A percentile compares a stretch with the other conserved stretches of the same genome.
Evolutionary conservation across 1,140 invertebrate genomes (phyloP).

Genomic region (Danaus melanippus): DNA sequence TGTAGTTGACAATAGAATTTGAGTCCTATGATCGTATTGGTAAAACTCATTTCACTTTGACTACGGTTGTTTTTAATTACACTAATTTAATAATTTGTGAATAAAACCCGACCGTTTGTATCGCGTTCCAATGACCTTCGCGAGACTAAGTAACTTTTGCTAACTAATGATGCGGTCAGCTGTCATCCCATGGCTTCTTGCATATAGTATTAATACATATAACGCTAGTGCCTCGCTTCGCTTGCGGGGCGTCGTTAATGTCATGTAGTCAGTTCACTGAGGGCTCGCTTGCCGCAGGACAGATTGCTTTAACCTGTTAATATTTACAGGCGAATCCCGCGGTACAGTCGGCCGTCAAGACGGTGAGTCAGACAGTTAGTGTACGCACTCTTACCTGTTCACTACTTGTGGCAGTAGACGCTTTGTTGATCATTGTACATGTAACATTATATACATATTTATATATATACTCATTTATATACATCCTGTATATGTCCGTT

Average conservation of each 20-base stretch:
- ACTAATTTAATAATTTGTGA: too few relatives aligned
- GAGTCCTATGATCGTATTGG: too few relatives aligned
- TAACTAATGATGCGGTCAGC: not conserved
- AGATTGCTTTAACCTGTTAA: slow-evolving; percentile 56
- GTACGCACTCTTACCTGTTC: slow-evolving; percentile 30
- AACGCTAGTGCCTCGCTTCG: too few relatives aligned
- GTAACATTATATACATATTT: too few relatives aligned
- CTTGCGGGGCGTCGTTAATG: slow-evolving; percentile 1
- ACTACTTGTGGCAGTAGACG: slow-evolving; percentile 35
- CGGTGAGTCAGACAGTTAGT: slow-evolving; percentile 74
- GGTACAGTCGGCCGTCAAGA: slow-evolving; percentile 86
- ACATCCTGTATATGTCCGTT: too few relatives aligned
- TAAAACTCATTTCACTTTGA: too few relatives aligned
- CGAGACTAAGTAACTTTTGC: not conserved
- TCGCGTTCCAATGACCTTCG: not conserved
- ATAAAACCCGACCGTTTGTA: too few relatives aligned
- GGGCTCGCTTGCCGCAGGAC: slow-evolving; percentile 49
- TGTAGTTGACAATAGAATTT: too few relatives aligned
- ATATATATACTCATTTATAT: too few relatives aligned
- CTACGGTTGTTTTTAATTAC: too few relatives aligned
- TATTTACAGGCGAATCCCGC: slow-evolving; percentile 86
- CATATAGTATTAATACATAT: too few relatives aligned
- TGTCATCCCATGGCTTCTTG: not conserved
- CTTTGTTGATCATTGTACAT: too few relatives aligned
- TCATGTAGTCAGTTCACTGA: slow-evolving; percentile 9